Conservation (phyloP, 2,888 invertebrate species). For the Aphodius granarius region DNA sequence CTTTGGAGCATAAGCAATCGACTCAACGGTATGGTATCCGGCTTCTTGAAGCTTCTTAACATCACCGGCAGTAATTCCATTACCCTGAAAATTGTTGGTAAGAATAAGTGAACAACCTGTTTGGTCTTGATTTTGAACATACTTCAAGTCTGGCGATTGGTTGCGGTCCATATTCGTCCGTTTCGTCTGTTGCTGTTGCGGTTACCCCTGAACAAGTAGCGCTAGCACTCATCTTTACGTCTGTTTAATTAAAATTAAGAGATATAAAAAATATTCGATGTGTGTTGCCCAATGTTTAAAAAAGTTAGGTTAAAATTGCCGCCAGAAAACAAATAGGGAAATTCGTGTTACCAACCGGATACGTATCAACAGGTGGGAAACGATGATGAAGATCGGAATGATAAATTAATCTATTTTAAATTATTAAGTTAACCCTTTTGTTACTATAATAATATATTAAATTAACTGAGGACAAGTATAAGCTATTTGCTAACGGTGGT, state of each 20-base stretch:
- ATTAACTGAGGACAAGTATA: no score
- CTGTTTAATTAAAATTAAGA: background rate
- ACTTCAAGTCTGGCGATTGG: slow-evolving; percentile 75
- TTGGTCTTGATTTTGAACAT: slow-evolving; percentile 30
- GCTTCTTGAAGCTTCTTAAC: slow-evolving; percentile 92
- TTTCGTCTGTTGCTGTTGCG: slow-evolving; percentile 52
- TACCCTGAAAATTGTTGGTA: slow-evolving; percentile 63
- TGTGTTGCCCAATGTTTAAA: background rate
- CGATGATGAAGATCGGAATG: no score
- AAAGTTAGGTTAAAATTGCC: background rate
- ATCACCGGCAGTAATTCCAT: slow-evolving; percentile 88
- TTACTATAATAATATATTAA: no score
- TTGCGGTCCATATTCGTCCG: slow-evolving; percentile 73
- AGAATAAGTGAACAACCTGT: slow-evolving; percentile 22
- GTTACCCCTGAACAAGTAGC: slow-evolving; percentile 17
- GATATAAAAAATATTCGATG: background rate
- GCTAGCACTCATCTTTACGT: slow-evolving; percentile 23
- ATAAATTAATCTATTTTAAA: no score
- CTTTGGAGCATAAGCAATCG: slow-evolving; percentile 93
- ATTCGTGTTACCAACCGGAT: no score
- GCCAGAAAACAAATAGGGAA: background rate
- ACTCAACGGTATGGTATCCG: slow-evolving; percentile 93
- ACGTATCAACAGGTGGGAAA: no score
- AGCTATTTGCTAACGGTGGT: no score
- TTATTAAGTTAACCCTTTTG: no score